These are phyloP conservation scores for Dolichallabes microphthalmus DNA, from an alignment of 2,113 vertebrate species.

Conservation along the genomic window DNA sequence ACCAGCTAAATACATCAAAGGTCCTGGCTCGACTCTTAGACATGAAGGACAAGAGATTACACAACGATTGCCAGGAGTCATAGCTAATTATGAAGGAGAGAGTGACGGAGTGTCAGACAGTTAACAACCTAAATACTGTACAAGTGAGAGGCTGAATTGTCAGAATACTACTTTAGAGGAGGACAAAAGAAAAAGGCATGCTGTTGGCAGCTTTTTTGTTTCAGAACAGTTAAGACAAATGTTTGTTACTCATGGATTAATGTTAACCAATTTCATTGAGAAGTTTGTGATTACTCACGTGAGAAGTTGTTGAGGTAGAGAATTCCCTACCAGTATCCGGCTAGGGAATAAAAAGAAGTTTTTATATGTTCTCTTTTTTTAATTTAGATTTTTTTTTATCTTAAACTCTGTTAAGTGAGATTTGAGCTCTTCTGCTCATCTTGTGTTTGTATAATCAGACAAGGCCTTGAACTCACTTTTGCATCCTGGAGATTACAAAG, in stretches of 20 bases:
- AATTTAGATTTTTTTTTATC: too few relatives aligned
- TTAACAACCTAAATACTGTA: not conserved
- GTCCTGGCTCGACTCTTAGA: not conserved
- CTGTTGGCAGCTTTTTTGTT: not conserved
- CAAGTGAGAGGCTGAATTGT: not conserved
- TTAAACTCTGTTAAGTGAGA: not conserved
- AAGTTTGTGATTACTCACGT: not conserved
- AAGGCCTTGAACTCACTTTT: not conserved
- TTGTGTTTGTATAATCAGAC: not conserved
- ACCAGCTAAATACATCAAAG: not conserved
- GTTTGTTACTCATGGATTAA: not conserved
- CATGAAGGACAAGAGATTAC: not conserved
- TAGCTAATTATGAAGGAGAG: not conserved
- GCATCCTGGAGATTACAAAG: not conserved
- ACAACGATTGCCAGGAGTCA: not conserved
- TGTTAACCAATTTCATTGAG: not conserved
- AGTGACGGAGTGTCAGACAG: not conserved
- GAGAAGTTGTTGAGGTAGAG: not conserved
- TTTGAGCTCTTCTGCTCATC: not conserved
- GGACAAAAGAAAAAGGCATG: not conserved
- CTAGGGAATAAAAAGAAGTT: not conserved
- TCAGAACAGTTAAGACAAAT: not conserved
- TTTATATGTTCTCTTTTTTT: not conserved
- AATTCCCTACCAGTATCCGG: not conserved
- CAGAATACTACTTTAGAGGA: not conserved